A percentile compares a stretch with the other conserved stretches of the same genome.
Conservation (phyloP, 1,140 invertebrate species). For the Scaptomyza graminum region DNA sequence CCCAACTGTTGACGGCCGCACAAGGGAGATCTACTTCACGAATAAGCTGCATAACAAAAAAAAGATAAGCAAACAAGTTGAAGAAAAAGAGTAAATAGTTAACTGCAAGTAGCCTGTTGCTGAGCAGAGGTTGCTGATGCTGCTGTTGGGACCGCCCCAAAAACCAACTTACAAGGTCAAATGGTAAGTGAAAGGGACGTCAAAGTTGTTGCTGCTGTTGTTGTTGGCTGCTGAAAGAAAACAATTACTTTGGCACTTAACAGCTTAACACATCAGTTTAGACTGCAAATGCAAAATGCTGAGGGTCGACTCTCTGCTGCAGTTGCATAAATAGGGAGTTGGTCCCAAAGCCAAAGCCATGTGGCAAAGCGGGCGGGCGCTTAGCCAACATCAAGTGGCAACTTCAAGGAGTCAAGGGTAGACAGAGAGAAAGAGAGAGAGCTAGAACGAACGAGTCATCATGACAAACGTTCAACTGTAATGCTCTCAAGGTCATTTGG, state of each 20-base stretch:
- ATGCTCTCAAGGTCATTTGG: conserved; percentile 77
- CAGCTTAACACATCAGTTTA: conserved; percentile 80
- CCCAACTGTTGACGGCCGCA: background rate
- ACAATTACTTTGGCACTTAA: conserved; percentile 83
- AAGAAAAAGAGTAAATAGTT: conserved; percentile 10
- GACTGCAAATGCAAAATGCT: conserved; percentile 65
- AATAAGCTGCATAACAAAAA: background rate
- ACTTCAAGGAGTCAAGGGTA: conserved; percentile 11
- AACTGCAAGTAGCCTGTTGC: conserved; percentile 16
- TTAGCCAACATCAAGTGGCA: conserved; percentile 19
- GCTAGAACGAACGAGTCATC: background rate
- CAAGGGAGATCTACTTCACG: background rate
- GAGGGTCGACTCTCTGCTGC: conserved; percentile 13
- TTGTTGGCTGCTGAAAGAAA: conserved; percentile 73
- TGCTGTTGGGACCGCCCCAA: background rate
- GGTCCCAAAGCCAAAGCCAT: conserved; percentile 15
- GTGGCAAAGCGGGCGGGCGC: conserved; percentile 25
- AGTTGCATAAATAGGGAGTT: conserved; percentile 12
- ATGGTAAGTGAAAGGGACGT: conserved; percentile 74
- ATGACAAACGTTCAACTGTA: conserved; percentile 68
- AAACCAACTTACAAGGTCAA: conserved; percentile 60
- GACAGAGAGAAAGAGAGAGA: background rate
- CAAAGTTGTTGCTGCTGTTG: conserved; percentile 38
- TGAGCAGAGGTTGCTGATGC: background rate
- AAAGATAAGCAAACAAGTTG: background rate